Evolutionary conservation across 1,140 invertebrate genomes (phyloP), one percentile per base, ranked within the genome.

Genomic region (Meloidogyne floridensis): DNA sequence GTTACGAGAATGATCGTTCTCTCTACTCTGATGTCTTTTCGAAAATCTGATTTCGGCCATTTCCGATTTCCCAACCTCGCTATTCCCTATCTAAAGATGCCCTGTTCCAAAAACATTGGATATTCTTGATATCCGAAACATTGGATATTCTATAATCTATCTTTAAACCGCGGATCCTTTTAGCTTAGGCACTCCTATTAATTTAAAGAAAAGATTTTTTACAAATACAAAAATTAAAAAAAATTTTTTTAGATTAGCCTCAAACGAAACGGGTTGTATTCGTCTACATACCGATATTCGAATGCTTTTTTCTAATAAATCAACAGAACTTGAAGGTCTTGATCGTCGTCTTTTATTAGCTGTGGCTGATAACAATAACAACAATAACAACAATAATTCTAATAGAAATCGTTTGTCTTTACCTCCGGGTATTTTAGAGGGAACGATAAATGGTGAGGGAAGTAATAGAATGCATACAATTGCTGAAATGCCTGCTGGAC

Each of bases 281-380:
- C 65, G 54, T 47, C 18, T 83, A 51, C 82, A 83, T 43, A 79
- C 54, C 5, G 82, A 83, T 72, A 83, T 83, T 69, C 47, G 74
- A 79, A 83, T 83, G 80, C 72, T 83, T 15, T 83, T 83, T 42
- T 84, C 82, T 13, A 83, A 83, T 56, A 83, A 83, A 72, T 47
- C 70, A 56, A 83, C 47, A 20, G 82, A 83, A 43, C 51, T 83
- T 47, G 82, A 83, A 82, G 81, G 81, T 18, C 51, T 82, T 20
- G 81, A 73, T 74, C 11, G 82, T 77, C 10, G 82, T 77, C 10
- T 18, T 77, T 51, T 53, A 75, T 53, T 56, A 75, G 8, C 59
- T 47, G 47, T 47, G 7, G 47, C 47, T 6, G 47, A 20, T 3
- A 75, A 51, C 18, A 75, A 75, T 18, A 18, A n/a, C 10, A 32